Evolutionary conservation across 1,140 invertebrate species (phyloP), one percentile per base, ranked within the genome.

Genomic region (Trichonephila inaurata): DNA sequence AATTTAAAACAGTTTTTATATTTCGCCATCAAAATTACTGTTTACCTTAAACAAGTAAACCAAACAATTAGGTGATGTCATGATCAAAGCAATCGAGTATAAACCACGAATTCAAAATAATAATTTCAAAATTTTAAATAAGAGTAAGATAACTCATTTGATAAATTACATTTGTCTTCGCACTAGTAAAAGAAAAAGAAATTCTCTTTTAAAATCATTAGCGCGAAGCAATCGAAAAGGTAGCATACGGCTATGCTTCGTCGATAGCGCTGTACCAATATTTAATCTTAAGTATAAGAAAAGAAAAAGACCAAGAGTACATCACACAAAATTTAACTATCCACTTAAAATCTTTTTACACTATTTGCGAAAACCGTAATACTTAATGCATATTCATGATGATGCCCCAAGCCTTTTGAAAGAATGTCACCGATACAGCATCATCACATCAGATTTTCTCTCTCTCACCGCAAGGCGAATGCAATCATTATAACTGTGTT

Each of bases 401-500:
- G 62, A 18, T 6, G 62, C 28, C 7, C 72, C 6, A 40, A 77
- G 28, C 18, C 33, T 19, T 33, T 77, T 77, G n/a, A 33, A 21
- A 19, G 28, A 64, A 4, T 24, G 24, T 87, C 12, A n/a, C 28
- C 28, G 12, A 88, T 62, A 88, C 28, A 62, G 51, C 33, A 21
- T 28, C 28, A 77, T 77, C 72, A 24, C 69, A 77, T 40, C 28
- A 4, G 1, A 16, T 16, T 33, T 24, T 62, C 4, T 19, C 72
- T 33, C 72, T 33, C 24, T 72, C 66, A 66, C 19, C 58, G 24
- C 44, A 5, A n/a, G 82, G 33, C 82, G 14, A 51, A 85, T 16
- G 82, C 24, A 28, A 85, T 51, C 44, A n/a, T 21, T n/a, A 51
- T 51, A 85, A n/a, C 40, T 85, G 82, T 85, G 58, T 60, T 85